Conservation (phyloP, 2,113 vertebrate species). For the Syngnathus scovelli region DNA sequence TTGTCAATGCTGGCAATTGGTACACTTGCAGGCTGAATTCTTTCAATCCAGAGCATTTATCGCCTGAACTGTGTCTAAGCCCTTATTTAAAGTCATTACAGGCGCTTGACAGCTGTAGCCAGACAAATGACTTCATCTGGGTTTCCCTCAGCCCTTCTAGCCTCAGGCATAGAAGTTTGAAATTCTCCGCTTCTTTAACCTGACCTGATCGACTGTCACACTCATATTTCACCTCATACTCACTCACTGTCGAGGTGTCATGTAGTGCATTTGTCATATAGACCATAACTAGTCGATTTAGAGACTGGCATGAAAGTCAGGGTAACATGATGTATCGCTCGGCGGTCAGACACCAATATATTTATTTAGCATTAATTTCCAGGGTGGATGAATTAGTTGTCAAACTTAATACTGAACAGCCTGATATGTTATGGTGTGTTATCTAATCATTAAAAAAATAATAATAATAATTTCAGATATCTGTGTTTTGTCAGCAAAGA, state of each 20-base stretch:
- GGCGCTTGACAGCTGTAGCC: conserved; percentile 46
- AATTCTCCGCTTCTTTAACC: conserved; percentile 9
- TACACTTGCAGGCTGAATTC: too few relatives aligned
- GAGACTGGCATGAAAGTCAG: conserved; percentile 6
- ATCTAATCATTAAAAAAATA: not conserved
- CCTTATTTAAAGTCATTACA: conserved; percentile 12
- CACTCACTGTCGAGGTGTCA: conserved; percentile 32
- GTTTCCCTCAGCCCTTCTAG: conserved; percentile 41
- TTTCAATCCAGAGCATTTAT: conserved; percentile 9
- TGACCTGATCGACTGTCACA: conserved; percentile 23
- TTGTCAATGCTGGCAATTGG: too few relatives aligned
- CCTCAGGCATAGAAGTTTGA: conserved; percentile 25
- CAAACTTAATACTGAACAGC: too few relatives aligned
- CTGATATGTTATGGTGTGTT: not conserved
- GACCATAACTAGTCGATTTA: not conserved
- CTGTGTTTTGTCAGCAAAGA: too few relatives aligned
- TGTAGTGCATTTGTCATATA: conserved; percentile 27
- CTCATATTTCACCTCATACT: conserved; percentile 24
- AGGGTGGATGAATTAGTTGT: not conserved
- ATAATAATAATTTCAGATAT: too few relatives aligned
- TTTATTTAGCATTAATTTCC: too few relatives aligned
- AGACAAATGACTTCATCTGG: conserved; percentile 52
- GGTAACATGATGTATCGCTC: conserved; percentile 20
- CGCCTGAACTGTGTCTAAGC: not conserved
- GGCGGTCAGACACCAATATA: not conserved